These are phyloP conservation scores for Cynodonichthys magdalenae DNA, from an alignment of 2,797 vertebrate species.

Conservation along the genomic window DNA sequence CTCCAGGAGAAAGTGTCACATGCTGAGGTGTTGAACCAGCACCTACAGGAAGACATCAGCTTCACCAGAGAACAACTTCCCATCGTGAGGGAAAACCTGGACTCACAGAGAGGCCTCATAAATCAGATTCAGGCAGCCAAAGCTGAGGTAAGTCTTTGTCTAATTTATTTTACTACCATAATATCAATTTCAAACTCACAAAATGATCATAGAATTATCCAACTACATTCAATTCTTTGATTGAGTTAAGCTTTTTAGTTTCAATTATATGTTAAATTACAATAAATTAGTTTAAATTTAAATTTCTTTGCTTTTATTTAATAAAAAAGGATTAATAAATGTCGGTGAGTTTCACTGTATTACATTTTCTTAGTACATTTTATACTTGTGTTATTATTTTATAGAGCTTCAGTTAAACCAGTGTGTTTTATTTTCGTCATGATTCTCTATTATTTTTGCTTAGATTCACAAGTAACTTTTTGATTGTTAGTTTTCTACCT, in stretches of 20 bases:
- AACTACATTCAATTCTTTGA: no score
- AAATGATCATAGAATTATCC: neutral
- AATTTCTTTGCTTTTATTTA: no score
- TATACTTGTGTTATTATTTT: no score
- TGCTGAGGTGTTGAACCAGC: slow-evolving; percentile 63
- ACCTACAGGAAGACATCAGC: slow-evolving; percentile 68
- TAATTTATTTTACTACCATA: neutral
- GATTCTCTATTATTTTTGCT: no score
- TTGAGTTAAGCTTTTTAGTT: no score
- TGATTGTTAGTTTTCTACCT: neutral
- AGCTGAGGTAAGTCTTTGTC: slow-evolving; percentile 50
- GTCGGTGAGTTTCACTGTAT: no score
- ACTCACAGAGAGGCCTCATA: slow-evolving; percentile 43
- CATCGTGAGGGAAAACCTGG: slow-evolving; percentile 73
- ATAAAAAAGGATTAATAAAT: no score
- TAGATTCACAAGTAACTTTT: neutral
- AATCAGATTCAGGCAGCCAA: slow-evolving; percentile 44
- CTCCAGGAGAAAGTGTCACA: slow-evolving; percentile 59
- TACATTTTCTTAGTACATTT: no score
- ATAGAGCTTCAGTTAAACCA: no score
- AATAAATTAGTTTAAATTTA: no score
- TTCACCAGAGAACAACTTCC: slow-evolving; percentile 77
- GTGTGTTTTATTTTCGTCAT: no score
- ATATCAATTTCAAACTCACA: neutral
- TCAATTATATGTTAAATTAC: no score